These are phyloP conservation scores for Oryctolagus cuniculus DNA, from an alignment of 2,113 vertebrate genomes.

Conservation along the genomic window DNA sequence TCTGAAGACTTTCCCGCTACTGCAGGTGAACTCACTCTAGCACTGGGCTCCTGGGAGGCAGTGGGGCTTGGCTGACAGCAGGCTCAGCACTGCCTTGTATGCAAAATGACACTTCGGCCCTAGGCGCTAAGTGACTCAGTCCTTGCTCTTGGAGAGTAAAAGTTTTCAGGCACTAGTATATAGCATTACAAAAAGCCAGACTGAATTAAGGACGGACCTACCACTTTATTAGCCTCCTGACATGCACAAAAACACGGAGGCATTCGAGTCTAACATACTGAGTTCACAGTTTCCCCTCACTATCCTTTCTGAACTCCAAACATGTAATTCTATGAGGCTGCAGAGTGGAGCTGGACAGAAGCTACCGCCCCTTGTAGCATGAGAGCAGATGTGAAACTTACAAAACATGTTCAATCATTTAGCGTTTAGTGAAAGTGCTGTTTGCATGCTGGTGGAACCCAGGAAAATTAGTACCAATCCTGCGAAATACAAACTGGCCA, in stretches of 20 bases:
- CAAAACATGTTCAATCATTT: slow-evolving; percentile 56
- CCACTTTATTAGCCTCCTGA: slow-evolving; percentile 69
- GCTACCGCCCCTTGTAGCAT: not conserved
- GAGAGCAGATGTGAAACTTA: slow-evolving; percentile 60
- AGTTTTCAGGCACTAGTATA: slow-evolving; percentile 63
- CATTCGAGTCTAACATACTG: not conserved
- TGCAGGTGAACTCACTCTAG: slow-evolving; percentile 56
- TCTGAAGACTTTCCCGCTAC: not conserved
- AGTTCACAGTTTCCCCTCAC: not conserved
- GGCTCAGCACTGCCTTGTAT: slow-evolving; percentile 60
- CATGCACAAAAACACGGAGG: not conserved
- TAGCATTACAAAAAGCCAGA: slow-evolving; percentile 77
- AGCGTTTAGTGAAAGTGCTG: slow-evolving; percentile 4
- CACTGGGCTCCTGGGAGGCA: slow-evolving; percentile 28
- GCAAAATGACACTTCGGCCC: slow-evolving; percentile 75
- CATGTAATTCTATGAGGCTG: not conserved
- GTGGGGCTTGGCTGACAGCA: slow-evolving; percentile 63
- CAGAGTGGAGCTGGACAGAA: not conserved
- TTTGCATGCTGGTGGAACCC: not conserved
- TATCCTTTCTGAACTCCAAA: slow-evolving; percentile 6
- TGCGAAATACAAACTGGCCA: not conserved
- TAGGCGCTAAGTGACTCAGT: slow-evolving; percentile 70
- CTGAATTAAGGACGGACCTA: slow-evolving; percentile 70
- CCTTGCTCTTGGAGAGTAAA: slow-evolving; percentile 61
- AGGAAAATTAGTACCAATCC: slow-evolving; percentile 43